Percentiles rank a stretch among this genome's conserved stretches.
phyloP scores from a whole-genome alignment of 2,888 invertebrate species.

The Cordilura impudica region DNA sequence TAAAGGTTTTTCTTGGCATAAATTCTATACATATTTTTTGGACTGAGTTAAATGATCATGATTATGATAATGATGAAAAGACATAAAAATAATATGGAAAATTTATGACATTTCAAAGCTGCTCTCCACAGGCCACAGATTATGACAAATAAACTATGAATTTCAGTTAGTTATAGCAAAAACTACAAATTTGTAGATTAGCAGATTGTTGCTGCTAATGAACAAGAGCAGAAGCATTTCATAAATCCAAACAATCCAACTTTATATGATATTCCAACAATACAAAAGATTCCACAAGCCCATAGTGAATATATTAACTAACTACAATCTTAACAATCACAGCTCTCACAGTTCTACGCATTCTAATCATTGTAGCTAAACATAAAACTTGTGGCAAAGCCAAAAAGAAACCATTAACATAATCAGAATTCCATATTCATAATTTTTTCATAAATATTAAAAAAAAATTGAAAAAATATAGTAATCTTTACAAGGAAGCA shows the following conservation, averaged over 20 bases:
- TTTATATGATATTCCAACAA: no score
- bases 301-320: no score
- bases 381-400: background rate
- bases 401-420: conserved; percentile 1
- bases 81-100: conserved; percentile 47
- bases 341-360: background rate
- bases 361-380: background rate
- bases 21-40: background rate
- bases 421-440: conserved; percentile 47
- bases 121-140: background rate
- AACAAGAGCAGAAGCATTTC: background rate
- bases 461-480: background rate
- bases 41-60: background rate
- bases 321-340: background rate
- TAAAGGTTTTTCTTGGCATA: background rate
- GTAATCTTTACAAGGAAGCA: conserved; percentile 13
- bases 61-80: conserved; percentile 21
- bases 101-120: conserved; percentile 42
- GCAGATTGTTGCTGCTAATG: background rate
- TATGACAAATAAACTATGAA: conserved; percentile 9
- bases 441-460: conserved; percentile 6
- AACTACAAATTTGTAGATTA: no score
- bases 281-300: no score
- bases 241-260: no score
- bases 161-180: background rate